Evolutionary conservation across 2,113 vertebrate genomes (phyloP).

Genomic region (Stictonetta naevosa): DNA sequence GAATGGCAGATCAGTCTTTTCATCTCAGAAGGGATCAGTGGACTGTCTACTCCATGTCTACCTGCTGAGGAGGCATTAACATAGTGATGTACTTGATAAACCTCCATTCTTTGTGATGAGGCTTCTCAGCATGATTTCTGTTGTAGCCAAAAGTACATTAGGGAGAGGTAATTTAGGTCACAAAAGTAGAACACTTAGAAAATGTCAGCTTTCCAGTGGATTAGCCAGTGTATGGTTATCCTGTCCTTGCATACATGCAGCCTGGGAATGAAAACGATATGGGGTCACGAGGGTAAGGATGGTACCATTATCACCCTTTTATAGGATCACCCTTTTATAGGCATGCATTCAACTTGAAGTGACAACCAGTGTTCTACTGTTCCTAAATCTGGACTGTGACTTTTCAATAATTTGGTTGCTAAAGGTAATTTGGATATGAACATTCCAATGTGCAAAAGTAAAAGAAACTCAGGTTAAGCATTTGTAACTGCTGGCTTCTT

Average conservation of each 20-base stretch:
- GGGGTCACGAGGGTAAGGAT: background rate
- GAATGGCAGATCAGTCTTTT: background rate
- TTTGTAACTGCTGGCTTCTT: background rate
- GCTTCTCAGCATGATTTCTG: background rate
- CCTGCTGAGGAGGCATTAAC: background rate
- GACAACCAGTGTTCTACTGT: background rate
- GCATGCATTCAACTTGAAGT: background rate
- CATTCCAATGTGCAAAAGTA: background rate
- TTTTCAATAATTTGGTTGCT: background rate
- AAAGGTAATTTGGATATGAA: background rate
- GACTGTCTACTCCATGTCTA: background rate
- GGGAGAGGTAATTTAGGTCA: background rate
- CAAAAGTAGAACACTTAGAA: background rate
- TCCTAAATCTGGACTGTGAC: background rate
- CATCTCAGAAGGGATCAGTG: background rate
- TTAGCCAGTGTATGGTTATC: background rate
- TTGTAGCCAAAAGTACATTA: background rate
- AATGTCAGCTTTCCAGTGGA: background rate
- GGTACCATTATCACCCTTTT: background rate
- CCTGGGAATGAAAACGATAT: background rate
- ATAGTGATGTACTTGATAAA: background rate
- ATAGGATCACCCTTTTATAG: background rate
- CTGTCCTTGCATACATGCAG: fast-evolving
- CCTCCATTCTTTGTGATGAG: background rate
- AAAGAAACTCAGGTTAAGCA: background rate